A percentile compares a stretch with the other conserved stretches of the same genome.
Conservation (phyloP, 2,888 invertebrate genomes). For the Metalampra italica region DNA sequence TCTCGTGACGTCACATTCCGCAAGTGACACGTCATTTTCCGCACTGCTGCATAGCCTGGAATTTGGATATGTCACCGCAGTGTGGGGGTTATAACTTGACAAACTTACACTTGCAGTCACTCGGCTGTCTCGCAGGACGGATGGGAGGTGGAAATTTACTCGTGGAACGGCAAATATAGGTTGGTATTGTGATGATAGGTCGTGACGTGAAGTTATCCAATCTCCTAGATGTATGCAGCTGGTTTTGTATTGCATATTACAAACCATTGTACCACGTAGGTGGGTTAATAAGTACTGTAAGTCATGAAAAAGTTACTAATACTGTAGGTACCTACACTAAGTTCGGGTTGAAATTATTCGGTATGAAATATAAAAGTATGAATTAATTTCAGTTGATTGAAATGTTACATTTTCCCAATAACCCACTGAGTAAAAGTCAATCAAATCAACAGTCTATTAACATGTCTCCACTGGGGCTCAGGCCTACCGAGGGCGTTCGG, state of each 20-base stretch:
- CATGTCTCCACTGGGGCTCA: too few species aligned
- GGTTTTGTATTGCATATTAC: conserved; percentile 34
- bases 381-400: too few species aligned
- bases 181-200: conserved; percentile 15
- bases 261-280: background rate
- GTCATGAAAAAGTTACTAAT: too few species aligned
- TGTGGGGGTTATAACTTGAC: conserved; percentile 22
- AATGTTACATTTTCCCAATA: too few species aligned
- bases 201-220: conserved; percentile 28
- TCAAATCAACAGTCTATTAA: too few species aligned
- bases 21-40: conserved; percentile 70
- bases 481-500: too few species aligned
- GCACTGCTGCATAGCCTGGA: conserved; percentile 44
- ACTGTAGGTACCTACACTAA: too few species aligned
- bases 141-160: background rate
- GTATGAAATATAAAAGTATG: too few species aligned
- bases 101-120: conserved; percentile 13
- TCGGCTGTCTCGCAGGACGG: too few species aligned
- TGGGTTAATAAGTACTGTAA: too few species aligned
- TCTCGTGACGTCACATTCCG: conserved; percentile 5
- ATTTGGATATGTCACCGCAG: conserved; percentile 54
- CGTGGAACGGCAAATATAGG: conserved; percentile 11
- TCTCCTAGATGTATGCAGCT: conserved; percentile 22
- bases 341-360: too few species aligned
- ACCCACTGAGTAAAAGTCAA: too few species aligned